Evolutionary conservation across 2,888 invertebrate species (phyloP), one percentile per base, ranked within the genome.

Genomic region (Torymus auratus): DNA sequence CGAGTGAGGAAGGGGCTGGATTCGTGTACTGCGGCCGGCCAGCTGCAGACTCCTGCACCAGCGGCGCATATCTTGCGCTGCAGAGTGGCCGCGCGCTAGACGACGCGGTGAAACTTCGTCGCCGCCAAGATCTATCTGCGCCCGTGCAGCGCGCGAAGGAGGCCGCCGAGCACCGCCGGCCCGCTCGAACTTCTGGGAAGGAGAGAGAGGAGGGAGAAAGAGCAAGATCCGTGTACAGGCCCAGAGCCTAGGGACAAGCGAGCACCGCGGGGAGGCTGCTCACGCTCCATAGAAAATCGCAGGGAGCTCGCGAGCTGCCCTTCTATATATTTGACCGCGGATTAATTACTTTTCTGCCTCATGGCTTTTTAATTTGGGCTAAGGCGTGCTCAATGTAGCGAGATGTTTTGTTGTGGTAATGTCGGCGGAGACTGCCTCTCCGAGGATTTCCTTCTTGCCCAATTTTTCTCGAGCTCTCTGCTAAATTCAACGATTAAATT

Each of bases 11-110:
- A 11, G 15, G 12, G 41, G 41, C 41, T n/a, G 68, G 61, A 76
- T 53, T 61, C 58, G 60, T 15, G 69, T 62, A n/a, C 50, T 65
- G 71, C 64, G 60, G 78, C 20, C 23, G 28, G 50, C 20, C 67
- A 17, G 67, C 68, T 75, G 67, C 58, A 50, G 56, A 53, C 75
- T 60, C 12, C 62, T 20, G n/a, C 28, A 28, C 7, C 17, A 58
- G 28, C 41, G 41, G 41, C 41, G 41, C 41, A 41, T 41, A 41
- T 41, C 41, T 41, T 7, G 10, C 2, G 10, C 41, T 64, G 61
- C 61, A 13, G 61, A 13, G 61, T n/a, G 15, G 10, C 23, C 61
- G 20, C 61, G 20, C 15, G 61, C 23, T 41, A 41, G 20, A 13
- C 23, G 17, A n/a, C 55, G 55, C 55, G 55, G 55, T 14, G n/a